Base-by-base conservation (phyloP, 1,140 invertebrate genomes). In the Drosophila tristis region DNA sequence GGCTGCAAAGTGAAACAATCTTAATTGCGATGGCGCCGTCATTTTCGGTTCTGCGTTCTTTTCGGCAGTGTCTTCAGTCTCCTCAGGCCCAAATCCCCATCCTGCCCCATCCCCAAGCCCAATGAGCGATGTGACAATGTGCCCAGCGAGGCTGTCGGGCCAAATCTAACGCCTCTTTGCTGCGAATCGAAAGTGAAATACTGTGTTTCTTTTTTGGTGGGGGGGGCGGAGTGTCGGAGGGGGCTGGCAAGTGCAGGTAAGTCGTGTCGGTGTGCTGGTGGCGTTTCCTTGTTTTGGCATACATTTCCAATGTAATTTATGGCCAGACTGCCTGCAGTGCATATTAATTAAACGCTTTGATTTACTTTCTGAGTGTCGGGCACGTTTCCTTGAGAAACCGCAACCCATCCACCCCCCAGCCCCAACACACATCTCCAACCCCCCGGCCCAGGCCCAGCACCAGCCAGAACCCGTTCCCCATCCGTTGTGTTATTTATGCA, bases 331-430 rank as follows among this genome's bases (percentile, higher is more conserved):
- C 47, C 45, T 55, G 55, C 55, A 67, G 75, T 75, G 53, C 55
- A 48, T 75, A 75, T 42, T 65, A 74, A 74, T 74, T 65, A 74
- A 74, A 42, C 15, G 54, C 54, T 65, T 49, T 74, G 72, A 74
- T 74, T 74, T 74, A 74, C 71, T 74, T 42, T n/a, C 39, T 29
- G 42, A 31, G 15, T 35, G 39, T 56, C 23, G 39, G 39, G 39
- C 39, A 5, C 25, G 39, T 43, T 13, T 47, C 43, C 35, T 39
- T 39, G 35, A 39, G 11, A 13, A 2, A 4, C 35, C 9, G 11
- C 31, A 2, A 39, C 16, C 16, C 16, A 16, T 16, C 16, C 16
- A 8, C 0, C 31, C 31, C 31, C 31, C 13, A n/a, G 0, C 31
- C 31, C 31, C 31, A 6, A n/a, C 31, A 23, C 23, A 35, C 15